Base-by-base conservation (phyloP, 2,888 invertebrate genomes). In the Schrankia costaestrigalis region DNA sequence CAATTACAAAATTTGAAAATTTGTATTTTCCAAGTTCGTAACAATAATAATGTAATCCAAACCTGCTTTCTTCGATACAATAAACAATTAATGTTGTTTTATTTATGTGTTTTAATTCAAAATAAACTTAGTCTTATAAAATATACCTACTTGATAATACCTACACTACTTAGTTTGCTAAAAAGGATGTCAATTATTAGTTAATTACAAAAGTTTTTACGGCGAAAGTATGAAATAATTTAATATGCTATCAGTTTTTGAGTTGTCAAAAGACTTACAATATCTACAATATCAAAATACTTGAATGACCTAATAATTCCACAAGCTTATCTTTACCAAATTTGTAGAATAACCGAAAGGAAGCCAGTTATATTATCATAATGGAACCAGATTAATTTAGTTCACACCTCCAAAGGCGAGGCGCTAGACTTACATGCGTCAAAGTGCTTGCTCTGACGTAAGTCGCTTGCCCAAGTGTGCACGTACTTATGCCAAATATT, bases 401-500 rank as follows among this genome's bases (percentile, higher is more conserved):
- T 56, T 54, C 46, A 31, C 53, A 56, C 44, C 40, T 61, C 29
- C 35, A 39, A 43, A 45, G 52, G 54, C 48, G 41, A 46, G 46
- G 37, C 46, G 50, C 43, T 39, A 44, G 54, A n/a, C n/a, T n/a
- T n/a, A n/a, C 48, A 50, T 66, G 58, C 69, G 69, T 69, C 69
- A 69, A 54, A 47, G 44, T 49, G 37, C 46, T 43, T 38, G 51
- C 39, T 58, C 40, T 69, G 69, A 69, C 69, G 69, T 57, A 65
- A 61, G 41, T 60, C 46, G 53, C 39, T 46, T 38, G 44, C 32
- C 43, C 54, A 58, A 58, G 47, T 53, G 57, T 53, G 59, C 47
- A 60, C 53, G 45, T 41, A 41, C 46, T 42, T 51, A 56, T 46
- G 53, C 56, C 51, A 59, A 63, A 65, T 59, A 60, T 62, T 63